Base-by-base conservation (phyloP, 2,113 vertebrate species). In the Macroglossus sobrinus region DNA sequence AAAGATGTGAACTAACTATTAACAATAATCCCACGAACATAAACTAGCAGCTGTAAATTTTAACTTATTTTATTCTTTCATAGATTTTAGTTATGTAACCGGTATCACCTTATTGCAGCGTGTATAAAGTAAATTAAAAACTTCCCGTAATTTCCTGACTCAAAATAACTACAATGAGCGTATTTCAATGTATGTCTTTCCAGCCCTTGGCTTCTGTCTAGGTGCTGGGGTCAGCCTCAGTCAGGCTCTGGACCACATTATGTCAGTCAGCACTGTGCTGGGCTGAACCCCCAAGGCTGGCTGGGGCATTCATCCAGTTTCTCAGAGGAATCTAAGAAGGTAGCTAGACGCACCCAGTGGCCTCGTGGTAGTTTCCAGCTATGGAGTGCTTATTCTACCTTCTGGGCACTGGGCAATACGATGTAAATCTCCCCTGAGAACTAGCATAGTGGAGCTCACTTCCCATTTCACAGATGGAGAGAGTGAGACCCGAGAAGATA, bases 381-480 rank as follows among this genome's bases (percentile, higher is more conserved):
- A 35, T 1, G 5, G 21, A 33, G 19, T 55, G 38, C 38, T 71
- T 24, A 21, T 26, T 28, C 35, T 26, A 74, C 3, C 2, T 16
- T 50, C 21, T 78, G 50, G n/a, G 63, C 63, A 57, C 7, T 10
- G 22, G 5, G 59, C 1, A 3, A 59, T 14, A 14, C 28, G n/a
- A 53, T 5, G 38, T 28, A 30, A 40, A n/a, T 30, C 75, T 86
- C 79, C 26, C 71, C 91, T 50, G 38, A 7, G 6, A 91, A 40
- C 47, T 24, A 0, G 16, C 18, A 3, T 3, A 2, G 45, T 71
- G 26, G 8, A 3, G 38, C 64, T 33, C 26, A 10, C 18, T 43
- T 38, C 75, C 50, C 68, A 63, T 18, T 82, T 68, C 21, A 38
- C 4, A 86, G 64, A 68, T 0, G 38, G 24, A 82, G 14, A 76